Evolutionary conservation across 1,140 invertebrate genomes (phyloP), one percentile per base, ranked within the genome.

Genomic region (Hyposmocoma kahamanoa): DNA sequence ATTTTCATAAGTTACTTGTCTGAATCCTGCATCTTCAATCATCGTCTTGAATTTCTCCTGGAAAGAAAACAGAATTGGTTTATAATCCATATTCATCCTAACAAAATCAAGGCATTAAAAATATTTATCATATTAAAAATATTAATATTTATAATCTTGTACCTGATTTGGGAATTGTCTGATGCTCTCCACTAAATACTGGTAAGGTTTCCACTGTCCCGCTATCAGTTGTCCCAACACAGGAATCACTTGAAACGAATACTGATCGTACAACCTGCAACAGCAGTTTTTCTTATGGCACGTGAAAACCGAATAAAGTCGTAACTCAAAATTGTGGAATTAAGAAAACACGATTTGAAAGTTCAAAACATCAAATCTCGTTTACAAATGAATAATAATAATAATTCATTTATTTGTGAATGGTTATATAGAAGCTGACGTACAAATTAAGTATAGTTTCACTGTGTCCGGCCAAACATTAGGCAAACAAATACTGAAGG

Each of bases 141-240:
- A 26, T n/a, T 26, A 26, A 5, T 11, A 26, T 26, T 26, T 26
- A 6, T 34, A 34, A n/a, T n/a, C 10, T 43, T 3, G 30, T 79
- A 93, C 93, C 88, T 96, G 95, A 67, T 94, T 91, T n/a, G 98
- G 98, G 86, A 99, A 99, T 69, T 95, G 92, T 46, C 97, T 87
- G 54, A 99, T 99, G 87, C 97, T 99, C 85, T 99, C 97, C 0
- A 99, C 97, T 21, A 99, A 88, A 84, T 99, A 99, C 78, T 99
- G 94, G 86, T 99, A 99, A 10, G 98, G 93, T 61, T 97, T 92
- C 95, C 96, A 99, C 84, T 99, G 95, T 1, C 94, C 93, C n/a
- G 95, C 94, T 28, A 99, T 88, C 1, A 99, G 78, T 75, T 98
- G 93, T 0, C 98, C 98, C 90, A 99, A 89, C 0, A 97, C 95